Conservation (phyloP, 2,888 invertebrate species). For the Himalopsyche tibetana region DNA sequence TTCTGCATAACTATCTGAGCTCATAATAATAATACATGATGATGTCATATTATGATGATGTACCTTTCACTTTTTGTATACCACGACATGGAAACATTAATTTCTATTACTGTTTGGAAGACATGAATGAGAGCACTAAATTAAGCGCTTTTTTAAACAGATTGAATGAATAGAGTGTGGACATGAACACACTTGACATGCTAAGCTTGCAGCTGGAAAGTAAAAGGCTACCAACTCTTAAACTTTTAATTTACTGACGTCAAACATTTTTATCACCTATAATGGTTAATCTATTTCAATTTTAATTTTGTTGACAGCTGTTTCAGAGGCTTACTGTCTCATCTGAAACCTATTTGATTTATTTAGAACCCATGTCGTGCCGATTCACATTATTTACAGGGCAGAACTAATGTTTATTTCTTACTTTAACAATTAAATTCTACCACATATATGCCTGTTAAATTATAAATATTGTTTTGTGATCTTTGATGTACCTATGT, state of each 20-base stretch:
- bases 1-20: constrained; percentile 23
- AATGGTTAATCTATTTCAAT: too few relatives aligned
- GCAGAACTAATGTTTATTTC: too few relatives aligned
- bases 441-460: background rate
- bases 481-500: constrained; percentile 28
- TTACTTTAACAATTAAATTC: too few relatives aligned
- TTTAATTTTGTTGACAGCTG: too few relatives aligned
- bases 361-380: too few relatives aligned
- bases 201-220: too few relatives aligned
- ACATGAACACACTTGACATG: background rate
- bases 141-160: constrained; percentile 12
- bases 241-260: too few relatives aligned
- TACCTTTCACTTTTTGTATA: constrained; percentile 12
- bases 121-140: background rate
- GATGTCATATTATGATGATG: constrained; percentile 1
- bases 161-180: background rate
- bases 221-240: too few relatives aligned
- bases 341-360: too few relatives aligned
- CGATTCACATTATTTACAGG: too few relatives aligned
- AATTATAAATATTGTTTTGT: background rate
- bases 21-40: constrained; percentile 7
- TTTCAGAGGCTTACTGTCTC: too few relatives aligned
- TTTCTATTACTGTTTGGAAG: background rate
- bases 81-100: constrained; percentile 15
- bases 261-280: too few relatives aligned